These are phyloP conservation scores for Heliornis fulica DNA, from an alignment of 2,113 vertebrate genomes.

Conservation along the genomic window DNA sequence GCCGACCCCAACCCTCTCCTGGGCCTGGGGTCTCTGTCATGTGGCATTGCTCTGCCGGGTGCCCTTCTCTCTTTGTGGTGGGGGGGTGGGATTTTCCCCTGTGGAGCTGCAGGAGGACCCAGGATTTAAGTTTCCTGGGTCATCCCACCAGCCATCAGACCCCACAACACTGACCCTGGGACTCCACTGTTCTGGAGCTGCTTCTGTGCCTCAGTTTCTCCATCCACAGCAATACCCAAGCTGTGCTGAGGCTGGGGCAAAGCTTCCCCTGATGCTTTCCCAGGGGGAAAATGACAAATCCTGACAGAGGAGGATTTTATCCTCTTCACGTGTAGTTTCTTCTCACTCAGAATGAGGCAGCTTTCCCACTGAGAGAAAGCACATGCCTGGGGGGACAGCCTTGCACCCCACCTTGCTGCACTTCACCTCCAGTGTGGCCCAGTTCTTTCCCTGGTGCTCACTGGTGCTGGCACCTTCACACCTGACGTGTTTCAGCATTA, in stretches of 20 bases:
- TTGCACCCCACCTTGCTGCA: background rate
- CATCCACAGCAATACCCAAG: background rate
- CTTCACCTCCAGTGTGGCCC: background rate
- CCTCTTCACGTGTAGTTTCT: background rate
- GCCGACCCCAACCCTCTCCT: background rate
- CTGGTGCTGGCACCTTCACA: background rate
- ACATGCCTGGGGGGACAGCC: rapidly evolving
- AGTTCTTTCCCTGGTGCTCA: background rate
- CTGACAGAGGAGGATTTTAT: background rate
- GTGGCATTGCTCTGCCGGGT: background rate
- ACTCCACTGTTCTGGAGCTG: background rate
- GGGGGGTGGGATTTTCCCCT: background rate
- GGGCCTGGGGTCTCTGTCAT: background rate
- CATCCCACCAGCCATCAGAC: background rate
- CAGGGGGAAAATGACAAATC: background rate
- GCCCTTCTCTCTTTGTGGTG: background rate
- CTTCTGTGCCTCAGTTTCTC: background rate
- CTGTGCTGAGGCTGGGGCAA: rapidly evolving
- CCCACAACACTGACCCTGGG: background rate
- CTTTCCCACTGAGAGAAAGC: background rate
- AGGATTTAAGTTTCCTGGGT: background rate
- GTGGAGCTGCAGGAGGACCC: background rate
- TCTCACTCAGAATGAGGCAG: background rate
- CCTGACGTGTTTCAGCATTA: background rate
- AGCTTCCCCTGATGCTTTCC: background rate